Conservation (phyloP, 2,888 invertebrate genomes). For the Acleris sparsana region DNA sequence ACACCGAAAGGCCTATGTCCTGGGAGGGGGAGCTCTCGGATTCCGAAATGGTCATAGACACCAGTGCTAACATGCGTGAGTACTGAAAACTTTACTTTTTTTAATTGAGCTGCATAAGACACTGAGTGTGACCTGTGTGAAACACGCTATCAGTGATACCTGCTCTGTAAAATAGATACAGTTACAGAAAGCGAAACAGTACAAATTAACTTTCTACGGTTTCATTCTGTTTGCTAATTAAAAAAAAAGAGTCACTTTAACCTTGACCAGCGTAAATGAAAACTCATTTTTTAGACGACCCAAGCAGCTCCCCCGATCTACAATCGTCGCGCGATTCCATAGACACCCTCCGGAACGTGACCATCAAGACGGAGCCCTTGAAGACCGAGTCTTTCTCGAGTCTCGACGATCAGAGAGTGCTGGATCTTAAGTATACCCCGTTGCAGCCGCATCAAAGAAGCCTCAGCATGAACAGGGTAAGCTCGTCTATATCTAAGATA, state of each 20-base stretch:
- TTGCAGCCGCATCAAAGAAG: conserved; percentile 76
- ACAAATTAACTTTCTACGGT: too few relatives aligned
- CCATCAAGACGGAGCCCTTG: conserved; percentile 72
- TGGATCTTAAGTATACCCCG: conserved; percentile 74
- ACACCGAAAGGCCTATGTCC: conserved; percentile 91
- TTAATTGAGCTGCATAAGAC: too few relatives aligned
- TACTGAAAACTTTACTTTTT: neutral
- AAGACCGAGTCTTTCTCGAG: conserved; percentile 68
- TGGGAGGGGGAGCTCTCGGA: conserved; percentile 97
- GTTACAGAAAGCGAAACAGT: too few relatives aligned
- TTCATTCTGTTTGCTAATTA: too few relatives aligned
- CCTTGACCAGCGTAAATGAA: neutral
- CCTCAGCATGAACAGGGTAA: conserved; percentile 79
- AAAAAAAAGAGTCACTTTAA: too few relatives aligned
- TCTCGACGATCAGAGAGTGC: conserved; percentile 68
- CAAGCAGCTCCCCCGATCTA: conserved; percentile 72
- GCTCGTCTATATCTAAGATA: conserved; percentile 37
- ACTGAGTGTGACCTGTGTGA: too few relatives aligned
- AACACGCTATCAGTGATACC: too few relatives aligned
- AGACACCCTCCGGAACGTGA: conserved; percentile 75
- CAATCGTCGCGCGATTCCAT: conserved; percentile 78
- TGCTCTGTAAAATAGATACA: too few relatives aligned
- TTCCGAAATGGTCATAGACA: conserved; percentile 86
- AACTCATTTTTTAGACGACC: conserved; percentile 62
- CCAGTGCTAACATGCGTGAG: conserved; percentile 70